Percentiles rank a stretch among this genome's conserved stretches.
These are phyloP conservation scores for Motacilla alba DNA, from an alignment of 2,113 vertebrate genomes.

Conservation along the genomic window DNA sequence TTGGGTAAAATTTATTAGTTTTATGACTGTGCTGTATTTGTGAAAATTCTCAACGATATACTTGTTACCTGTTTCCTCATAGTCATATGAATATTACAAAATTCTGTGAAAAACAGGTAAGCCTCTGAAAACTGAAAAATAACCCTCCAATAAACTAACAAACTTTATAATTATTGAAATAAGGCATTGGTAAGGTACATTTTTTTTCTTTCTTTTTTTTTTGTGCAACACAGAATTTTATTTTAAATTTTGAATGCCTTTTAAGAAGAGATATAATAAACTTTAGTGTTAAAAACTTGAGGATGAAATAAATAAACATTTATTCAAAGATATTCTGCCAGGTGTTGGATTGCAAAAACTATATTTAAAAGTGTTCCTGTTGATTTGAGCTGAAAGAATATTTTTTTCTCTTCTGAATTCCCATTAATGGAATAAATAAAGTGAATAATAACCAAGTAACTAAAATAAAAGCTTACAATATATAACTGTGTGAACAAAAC, in stretches of 20 bases:
- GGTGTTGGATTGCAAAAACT: neutral
- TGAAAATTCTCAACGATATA: neutral
- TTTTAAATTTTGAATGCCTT: neutral
- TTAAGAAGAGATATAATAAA: neutral
- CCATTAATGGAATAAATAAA: neutral
- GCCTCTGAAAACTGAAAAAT: neutral
- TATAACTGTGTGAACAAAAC: neutral
- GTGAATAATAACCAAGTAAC: neutral
- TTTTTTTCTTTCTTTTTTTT: neutral
- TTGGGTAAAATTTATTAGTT: neutral
- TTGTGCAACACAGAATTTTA: neutral
- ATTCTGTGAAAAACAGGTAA: neutral
- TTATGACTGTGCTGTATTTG: neutral
- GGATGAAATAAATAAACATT: neutral
- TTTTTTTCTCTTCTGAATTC: neutral
- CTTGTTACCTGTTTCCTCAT: neutral
- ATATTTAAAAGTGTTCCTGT: neutral
- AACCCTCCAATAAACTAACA: neutral
- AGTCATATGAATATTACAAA: neutral
- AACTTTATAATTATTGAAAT: neutral
- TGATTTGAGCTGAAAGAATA: neutral
- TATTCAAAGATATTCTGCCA: neutral
- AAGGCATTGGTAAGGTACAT: neutral
- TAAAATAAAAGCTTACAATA: neutral
- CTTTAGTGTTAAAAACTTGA: neutral